A percentile compares a stretch with the other conserved stretches of the same genome.
phyloP scores from a whole-genome alignment of 2,797 vertebrate species.

The Megalops cyprinoides region DNA sequence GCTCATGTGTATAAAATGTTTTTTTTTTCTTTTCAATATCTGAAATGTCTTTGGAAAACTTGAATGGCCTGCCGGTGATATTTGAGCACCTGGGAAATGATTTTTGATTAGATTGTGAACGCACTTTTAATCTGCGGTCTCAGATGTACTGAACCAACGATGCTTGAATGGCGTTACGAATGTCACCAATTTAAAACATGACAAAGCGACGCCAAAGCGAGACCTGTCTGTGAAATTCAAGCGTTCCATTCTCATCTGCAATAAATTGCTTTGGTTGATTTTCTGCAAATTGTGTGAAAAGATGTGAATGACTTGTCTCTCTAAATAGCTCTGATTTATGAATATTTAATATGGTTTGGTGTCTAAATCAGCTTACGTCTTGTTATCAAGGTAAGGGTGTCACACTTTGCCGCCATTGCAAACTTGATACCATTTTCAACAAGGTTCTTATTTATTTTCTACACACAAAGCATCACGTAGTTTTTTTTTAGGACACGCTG shows the following conservation, averaged over 20 bases:
- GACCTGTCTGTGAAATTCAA: slow-evolving; percentile 44
- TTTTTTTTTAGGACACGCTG: neutral
- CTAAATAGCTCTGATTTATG: slow-evolving; percentile 19
- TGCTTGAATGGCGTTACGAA: slow-evolving; percentile 6
- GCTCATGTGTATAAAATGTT: slow-evolving; percentile 6
- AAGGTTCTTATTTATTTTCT: slow-evolving; percentile 24
- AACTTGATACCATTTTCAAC: slow-evolving; percentile 6
- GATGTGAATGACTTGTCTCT: slow-evolving; percentile 16
- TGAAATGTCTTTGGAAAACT: slow-evolving; percentile 34
- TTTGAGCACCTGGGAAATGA: neutral
- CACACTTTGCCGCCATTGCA: neutral
- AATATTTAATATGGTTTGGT: slow-evolving; percentile 35
- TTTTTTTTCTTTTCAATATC: neutral
- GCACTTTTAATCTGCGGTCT: neutral
- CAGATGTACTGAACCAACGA: neutral
- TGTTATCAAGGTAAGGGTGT: slow-evolving; percentile 64
- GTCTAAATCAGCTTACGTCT: slow-evolving; percentile 49
- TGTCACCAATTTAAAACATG: slow-evolving; percentile 18
- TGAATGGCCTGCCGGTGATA: slow-evolving; percentile 41
- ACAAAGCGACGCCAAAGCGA: neutral
- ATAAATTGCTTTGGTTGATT: slow-evolving; percentile 42
- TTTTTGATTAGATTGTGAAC: neutral
- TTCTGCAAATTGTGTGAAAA: slow-evolving; percentile 21
- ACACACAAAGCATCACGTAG: neutral
- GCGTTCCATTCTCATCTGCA: slow-evolving; percentile 37